Base-by-base conservation (phyloP, 2,113 vertebrate species). In the Siphamia tubifer region DNA sequence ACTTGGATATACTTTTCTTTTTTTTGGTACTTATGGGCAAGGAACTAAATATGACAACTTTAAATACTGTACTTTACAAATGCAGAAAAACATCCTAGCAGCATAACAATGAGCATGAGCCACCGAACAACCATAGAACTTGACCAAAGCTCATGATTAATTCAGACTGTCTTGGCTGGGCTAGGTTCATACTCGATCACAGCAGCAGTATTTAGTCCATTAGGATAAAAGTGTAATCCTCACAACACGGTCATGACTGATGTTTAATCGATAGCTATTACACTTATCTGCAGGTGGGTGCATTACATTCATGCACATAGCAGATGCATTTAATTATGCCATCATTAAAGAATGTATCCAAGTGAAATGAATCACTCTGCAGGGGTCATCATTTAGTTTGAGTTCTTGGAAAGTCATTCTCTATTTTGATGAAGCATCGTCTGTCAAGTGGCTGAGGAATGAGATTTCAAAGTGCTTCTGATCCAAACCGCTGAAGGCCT, bases 401-500 rank as follows among this genome's bases (percentile, higher is more conserved):
- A 2, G 23, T 45, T 62, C 34, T 17, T 54, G 38, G 25, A 70
- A 64, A 75, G 45, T 17, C 12, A 9, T 3, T 12, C 42, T 27
- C 34, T 8, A 12, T 45, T 56, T 68, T 69, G 17, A 21, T 15
- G 27, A 15, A 19, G 11, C 61, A 43, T 25, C 8, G 47, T 4
- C 61, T 68, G 67, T 79, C 82, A 55, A 32, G 19, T 34, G 36
- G 21, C 8, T 10, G n/a, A 74, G 32, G 44, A 66, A 39, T 57
- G 56, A 69, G 63, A 71, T 83, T 75, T 67, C 65, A 35, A 68
- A 76, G 77, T 12, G 36, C 17, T 61, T 32, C 15, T 25, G 57
- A 56, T 15, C 25, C 17, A 44, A 89, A 74, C 80, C 85, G 68
- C 72, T 65, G 24, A 47, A 45, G 12, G 11, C 66, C 54, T 52